Evolutionary conservation across 2,113 vertebrate species (phyloP).

Genomic region (Ranitomeya imitator): DNA sequence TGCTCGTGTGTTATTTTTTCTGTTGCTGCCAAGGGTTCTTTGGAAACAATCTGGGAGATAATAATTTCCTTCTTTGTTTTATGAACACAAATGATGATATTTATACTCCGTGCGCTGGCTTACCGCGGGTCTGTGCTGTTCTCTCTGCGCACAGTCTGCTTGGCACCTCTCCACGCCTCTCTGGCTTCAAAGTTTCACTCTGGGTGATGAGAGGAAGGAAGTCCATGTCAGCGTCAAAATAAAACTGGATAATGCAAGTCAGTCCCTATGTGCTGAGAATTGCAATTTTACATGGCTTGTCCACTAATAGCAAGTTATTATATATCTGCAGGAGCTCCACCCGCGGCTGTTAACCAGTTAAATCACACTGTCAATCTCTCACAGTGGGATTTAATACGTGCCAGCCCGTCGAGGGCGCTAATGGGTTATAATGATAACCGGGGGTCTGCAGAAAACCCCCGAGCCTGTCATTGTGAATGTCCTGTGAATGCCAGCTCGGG

Average conservation of each 20-base stretch:
- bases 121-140: neutral
- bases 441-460: too few relatives aligned
- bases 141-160: neutral
- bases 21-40: constrained; percentile 46
- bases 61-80: constrained; percentile 51
- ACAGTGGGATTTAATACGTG: too few relatives aligned
- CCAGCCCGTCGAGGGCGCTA: too few relatives aligned
- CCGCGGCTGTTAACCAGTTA: too few relatives aligned
- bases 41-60: constrained; percentile 48
- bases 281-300: neutral
- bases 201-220: neutral
- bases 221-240: constrained; percentile 11
- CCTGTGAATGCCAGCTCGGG: too few relatives aligned
- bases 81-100: constrained; percentile 55
- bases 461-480: too few relatives aligned
- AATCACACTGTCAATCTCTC: too few relatives aligned
- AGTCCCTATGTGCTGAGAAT: neutral
- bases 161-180: neutral
- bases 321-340: too few relatives aligned
- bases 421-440: too few relatives aligned
- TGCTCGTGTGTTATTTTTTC: constrained; percentile 42
- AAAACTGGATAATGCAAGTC: neutral
- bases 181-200: neutral
- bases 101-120: constrained; percentile 23
- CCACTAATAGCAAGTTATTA: too few relatives aligned